These are phyloP conservation scores for Picathartes gymnocephalus DNA, from an alignment of 2,113 vertebrate genomes.

Conservation along the genomic window DNA sequence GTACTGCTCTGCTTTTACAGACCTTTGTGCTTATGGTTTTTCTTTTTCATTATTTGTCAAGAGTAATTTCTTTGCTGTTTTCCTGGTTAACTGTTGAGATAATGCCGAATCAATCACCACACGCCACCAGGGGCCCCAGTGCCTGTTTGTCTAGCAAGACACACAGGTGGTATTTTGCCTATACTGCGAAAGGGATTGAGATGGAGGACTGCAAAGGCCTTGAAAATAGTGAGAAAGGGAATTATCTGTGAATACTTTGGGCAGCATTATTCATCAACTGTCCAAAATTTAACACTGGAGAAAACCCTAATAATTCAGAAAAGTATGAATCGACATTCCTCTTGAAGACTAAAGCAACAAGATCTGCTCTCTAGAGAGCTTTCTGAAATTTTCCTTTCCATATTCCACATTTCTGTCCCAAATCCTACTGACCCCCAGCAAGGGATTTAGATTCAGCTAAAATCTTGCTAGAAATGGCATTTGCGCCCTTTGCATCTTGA, in stretches of 20 bases:
- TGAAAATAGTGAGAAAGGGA: not conserved
- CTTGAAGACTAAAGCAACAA: not conserved
- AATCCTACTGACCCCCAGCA: not conserved
- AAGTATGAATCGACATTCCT: not conserved
- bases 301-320: not conserved
- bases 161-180: not conserved
- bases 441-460: not conserved
- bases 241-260: not conserved
- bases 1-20: conserved; percentile 59
- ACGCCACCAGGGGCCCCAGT: not conserved
- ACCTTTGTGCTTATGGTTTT: not conserved
- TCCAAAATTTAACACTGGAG: not conserved
- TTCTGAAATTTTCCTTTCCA: not conserved
- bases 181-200: not conserved
- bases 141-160: not conserved
- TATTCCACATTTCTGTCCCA: not conserved
- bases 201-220: not conserved
- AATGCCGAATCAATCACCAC: not conserved
- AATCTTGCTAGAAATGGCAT: not conserved
- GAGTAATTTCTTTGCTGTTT: not conserved
- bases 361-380: not conserved
- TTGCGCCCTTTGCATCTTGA: not conserved
- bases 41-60: not conserved
- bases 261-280: not conserved
- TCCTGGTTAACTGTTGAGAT: not conserved